Conservation (phyloP, 1,140 invertebrate species). For the Pogonognathellus flavescens region DNA sequence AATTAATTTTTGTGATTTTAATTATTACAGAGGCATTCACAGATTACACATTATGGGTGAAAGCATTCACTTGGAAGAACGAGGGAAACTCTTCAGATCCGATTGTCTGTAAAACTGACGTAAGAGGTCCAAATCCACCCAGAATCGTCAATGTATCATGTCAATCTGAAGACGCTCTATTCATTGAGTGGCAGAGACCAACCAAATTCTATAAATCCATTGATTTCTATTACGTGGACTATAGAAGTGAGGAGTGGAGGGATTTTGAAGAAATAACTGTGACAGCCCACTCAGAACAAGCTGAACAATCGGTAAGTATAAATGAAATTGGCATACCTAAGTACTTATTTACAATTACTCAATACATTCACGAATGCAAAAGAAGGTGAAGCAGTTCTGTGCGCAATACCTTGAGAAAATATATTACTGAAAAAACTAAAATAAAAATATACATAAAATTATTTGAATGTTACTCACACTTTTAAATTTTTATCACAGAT, state of each 20-base stretch:
- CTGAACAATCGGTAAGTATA: constrained; percentile 74
- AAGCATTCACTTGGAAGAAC: constrained; percentile 81
- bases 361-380: too few relatives aligned
- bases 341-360: too few relatives aligned
- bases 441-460: not conserved
- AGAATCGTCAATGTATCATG: constrained; percentile 86
- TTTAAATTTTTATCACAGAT: constrained; percentile 73
- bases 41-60: constrained; percentile 88
- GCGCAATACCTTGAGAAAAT: too few relatives aligned
- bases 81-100: constrained; percentile 82
- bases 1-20: too few relatives aligned
- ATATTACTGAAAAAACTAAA: not conserved
- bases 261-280: constrained; percentile 77
- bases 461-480: constrained; percentile 70
- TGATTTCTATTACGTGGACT: constrained; percentile 85
- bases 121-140: constrained; percentile 83
- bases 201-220: constrained; percentile 80
- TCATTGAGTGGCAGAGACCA: constrained; percentile 85
- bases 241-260: constrained; percentile 74
- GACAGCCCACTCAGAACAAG: constrained; percentile 74
- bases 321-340: too few relatives aligned
- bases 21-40: constrained; percentile 81
- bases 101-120: constrained; percentile 83
- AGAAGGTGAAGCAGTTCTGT: too few relatives aligned
- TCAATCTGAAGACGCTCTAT: constrained; percentile 81